Evolutionary conservation across 2,888 invertebrate species (phyloP).

Genomic region (Drosophila neonasuta): DNA sequence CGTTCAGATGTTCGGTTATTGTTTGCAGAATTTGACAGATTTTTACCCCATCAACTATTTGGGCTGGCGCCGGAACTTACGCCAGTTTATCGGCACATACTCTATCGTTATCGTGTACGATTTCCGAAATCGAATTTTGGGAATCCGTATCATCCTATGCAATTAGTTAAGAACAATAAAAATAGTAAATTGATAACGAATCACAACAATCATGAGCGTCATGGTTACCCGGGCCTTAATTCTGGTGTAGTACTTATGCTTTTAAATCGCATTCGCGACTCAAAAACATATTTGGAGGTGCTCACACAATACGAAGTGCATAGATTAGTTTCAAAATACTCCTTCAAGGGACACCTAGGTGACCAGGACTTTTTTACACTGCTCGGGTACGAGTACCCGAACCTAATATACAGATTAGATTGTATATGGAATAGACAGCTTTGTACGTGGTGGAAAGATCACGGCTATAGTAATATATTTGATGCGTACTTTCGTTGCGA

Average conservation of each 20-base stretch:
- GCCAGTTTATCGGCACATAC: constrained; percentile 90
- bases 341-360: constrained; percentile 89
- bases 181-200: constrained; percentile 44
- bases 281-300: constrained; percentile 84
- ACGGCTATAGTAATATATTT: constrained; percentile 89
- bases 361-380: constrained; percentile 92
- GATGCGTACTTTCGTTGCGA: constrained; percentile 87
- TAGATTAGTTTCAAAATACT: constrained; percentile 85
- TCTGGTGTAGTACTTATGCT: constrained; percentile 90
- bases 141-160: constrained; percentile 79
- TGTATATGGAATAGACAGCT: constrained; percentile 92
- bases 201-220: constrained; percentile 67
- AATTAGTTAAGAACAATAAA: constrained; percentile 54
- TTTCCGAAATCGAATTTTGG: constrained; percentile 86
- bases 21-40: constrained; percentile 86
- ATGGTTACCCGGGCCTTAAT: constrained; percentile 90
- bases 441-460: constrained; percentile 91
- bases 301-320: constrained; percentile 84
- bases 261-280: constrained; percentile 86
- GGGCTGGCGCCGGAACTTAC: constrained; percentile 89
- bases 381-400: constrained; percentile 87
- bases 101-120: constrained; percentile 86
- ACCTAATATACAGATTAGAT: constrained; percentile 88
- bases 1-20: constrained; percentile 86
- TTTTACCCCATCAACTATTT: constrained; percentile 86